Percentiles rank a stretch among this genome's conserved stretches.
Conservation (phyloP, 92 coral and sea anemone species). For the Bergia sp. region DNA sequence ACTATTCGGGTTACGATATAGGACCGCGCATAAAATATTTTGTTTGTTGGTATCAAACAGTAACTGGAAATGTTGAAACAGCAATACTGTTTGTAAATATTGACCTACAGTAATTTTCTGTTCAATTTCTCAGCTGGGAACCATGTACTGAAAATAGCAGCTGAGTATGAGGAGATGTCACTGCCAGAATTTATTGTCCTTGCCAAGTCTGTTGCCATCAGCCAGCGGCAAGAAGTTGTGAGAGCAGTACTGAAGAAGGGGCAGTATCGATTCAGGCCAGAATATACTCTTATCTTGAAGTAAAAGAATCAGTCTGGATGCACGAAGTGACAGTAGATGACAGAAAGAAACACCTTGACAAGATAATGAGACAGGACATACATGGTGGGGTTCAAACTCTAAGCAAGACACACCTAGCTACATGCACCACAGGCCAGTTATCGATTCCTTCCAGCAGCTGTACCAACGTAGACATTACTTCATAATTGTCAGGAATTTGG, state of each 20-base stretch:
- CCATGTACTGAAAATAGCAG: constrained; percentile 41
- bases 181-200: constrained; percentile 42
- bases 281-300: constrained; percentile 49
- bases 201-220: neutral
- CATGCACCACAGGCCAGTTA: neutral
- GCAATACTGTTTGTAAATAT: no score
- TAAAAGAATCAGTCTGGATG: constrained; percentile 55
- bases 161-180: constrained; percentile 52
- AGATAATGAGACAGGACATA: constrained; percentile 28
- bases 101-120: no score
- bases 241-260: constrained; percentile 51
- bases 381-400: neutral
- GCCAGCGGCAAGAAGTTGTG: neutral
- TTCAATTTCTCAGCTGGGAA: constrained; percentile 24
- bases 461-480: neutral
- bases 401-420: neutral
- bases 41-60: no score
- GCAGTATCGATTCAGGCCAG: constrained; percentile 61
- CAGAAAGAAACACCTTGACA: constrained; percentile 37
- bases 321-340: constrained; percentile 51
- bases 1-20: no score
- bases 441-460: neutral
- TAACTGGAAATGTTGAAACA: no score
- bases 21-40: no score
- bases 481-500: neutral